Percentiles rank a stretch among this genome's conserved stretches.
Evolutionary conservation across 2,797 vertebrate genomes (phyloP).

Genomic region (Echiichthys vipera): DNA sequence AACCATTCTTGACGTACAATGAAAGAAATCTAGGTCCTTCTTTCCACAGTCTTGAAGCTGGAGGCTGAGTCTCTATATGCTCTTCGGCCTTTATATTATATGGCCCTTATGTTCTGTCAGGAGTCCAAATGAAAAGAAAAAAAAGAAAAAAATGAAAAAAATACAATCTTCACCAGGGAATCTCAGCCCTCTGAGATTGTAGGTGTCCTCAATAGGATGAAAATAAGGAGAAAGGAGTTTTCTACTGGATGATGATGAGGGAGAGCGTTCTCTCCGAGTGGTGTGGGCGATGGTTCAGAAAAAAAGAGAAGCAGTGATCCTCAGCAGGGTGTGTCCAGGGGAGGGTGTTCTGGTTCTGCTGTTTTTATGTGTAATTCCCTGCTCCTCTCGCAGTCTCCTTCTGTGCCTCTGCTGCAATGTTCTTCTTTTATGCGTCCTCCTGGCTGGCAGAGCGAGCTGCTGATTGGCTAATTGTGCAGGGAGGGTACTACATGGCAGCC

Average conservation of each 20-base stretch:
- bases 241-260: constrained; percentile 85
- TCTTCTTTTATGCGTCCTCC: constrained; percentile 90
- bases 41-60: constrained; percentile 82
- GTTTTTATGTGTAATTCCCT: constrained; percentile 86
- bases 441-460: constrained; percentile 83
- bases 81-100: constrained; percentile 71
- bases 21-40: constrained; percentile 88
- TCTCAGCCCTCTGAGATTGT: constrained; percentile 85
- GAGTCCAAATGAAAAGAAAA: constrained; percentile 81
- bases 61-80: constrained; percentile 65
- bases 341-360: constrained; percentile 86
- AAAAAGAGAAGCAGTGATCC: constrained; percentile 87
- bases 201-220: constrained; percentile 86
- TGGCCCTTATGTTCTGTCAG: constrained; percentile 63
- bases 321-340: constrained; percentile 90
- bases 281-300: constrained; percentile 87
- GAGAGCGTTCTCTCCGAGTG: constrained; percentile 86
- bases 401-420: constrained; percentile 91
- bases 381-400: constrained; percentile 88
- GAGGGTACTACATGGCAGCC: constrained; percentile 89
- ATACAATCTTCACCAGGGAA: constrained; percentile 79
- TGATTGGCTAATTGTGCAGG: constrained; percentile 91
- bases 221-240: constrained; percentile 85
- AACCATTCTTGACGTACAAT: constrained; percentile 90
- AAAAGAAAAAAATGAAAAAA: constrained; percentile 85